Percentiles rank a stretch among this genome's conserved stretches.
Conservation (phyloP, 2,797 vertebrate species). For the Aulostomus chinensis region DNA sequence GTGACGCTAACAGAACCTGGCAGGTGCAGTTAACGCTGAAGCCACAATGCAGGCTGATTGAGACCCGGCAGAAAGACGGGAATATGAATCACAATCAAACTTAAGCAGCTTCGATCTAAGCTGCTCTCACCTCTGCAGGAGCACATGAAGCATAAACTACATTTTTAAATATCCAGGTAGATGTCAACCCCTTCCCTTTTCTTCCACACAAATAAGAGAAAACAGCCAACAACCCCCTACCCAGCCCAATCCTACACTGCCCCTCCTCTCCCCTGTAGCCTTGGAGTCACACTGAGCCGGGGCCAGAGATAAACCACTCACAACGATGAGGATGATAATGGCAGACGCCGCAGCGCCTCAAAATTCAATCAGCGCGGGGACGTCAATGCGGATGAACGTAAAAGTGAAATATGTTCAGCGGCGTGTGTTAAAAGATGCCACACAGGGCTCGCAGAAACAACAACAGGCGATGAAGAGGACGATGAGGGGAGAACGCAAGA, state of each 20-base stretch:
- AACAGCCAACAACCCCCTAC: conserved; percentile 30
- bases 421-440: conserved; percentile 75
- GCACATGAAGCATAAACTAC: background rate
- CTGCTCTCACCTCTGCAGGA: conserved; percentile 5
- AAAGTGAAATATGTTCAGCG: conserved; percentile 78
- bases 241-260: conserved; percentile 20
- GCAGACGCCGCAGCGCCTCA: conserved; percentile 77
- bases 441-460: conserved; percentile 66
- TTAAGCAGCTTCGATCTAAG: conserved; percentile 7
- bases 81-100: conserved; percentile 55
- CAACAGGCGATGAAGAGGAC: conserved; percentile 59
- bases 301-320: conserved; percentile 83
- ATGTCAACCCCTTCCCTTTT: conserved; percentile 11
- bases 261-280: conserved; percentile 60
- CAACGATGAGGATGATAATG: conserved; percentile 81
- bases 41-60: conserved; percentile 56
- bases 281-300: conserved; percentile 69
- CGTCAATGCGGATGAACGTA: conserved; percentile 78
- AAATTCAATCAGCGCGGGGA: conserved; percentile 81
- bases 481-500: conserved; percentile 23
- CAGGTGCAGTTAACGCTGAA: conserved; percentile 72
- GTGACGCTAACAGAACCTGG: conserved; percentile 75
- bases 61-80: conserved; percentile 34
- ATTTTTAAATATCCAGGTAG: conserved; percentile 30
- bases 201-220: conserved; percentile 35